Evolutionary conservation across 2,888 invertebrate species (phyloP).

Genomic region (Idaea straminata): DNA sequence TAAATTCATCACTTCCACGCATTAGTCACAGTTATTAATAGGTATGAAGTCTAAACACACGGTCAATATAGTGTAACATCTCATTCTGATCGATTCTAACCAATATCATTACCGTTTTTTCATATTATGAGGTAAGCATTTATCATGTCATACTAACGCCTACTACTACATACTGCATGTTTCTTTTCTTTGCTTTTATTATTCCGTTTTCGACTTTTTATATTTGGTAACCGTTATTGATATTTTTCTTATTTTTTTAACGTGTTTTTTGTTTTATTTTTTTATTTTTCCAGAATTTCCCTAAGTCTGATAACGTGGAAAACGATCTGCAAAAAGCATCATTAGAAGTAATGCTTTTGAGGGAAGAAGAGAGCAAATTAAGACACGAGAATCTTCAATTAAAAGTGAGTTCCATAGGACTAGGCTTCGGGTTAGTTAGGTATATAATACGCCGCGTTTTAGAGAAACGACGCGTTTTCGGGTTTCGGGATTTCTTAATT

Average conservation of each 20-base stretch:
- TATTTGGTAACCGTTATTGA: background rate
- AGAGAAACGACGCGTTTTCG: background rate
- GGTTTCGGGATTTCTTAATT: background rate
- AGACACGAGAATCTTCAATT: slow-evolving; percentile 92
- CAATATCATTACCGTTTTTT: background rate
- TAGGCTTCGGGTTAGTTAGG: slow-evolving; percentile 11
- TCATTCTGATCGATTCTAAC: background rate
- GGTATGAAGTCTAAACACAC: background rate
- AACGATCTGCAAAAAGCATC: slow-evolving; percentile 83
- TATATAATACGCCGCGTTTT: background rate
- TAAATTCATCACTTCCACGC: background rate
- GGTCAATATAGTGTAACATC: background rate
- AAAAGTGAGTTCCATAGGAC: slow-evolving; percentile 81
- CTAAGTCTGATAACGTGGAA: slow-evolving; percentile 66
- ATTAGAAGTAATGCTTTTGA: slow-evolving; percentile 87
- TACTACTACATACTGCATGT: background rate
- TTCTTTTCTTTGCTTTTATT: background rate
- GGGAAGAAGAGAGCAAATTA: slow-evolving; percentile 88
- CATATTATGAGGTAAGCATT: background rate
- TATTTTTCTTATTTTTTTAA: slow-evolving; percentile 21
- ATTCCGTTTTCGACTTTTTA: background rate
- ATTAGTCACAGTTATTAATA: background rate
- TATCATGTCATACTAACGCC: background rate
- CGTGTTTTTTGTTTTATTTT: background rate
- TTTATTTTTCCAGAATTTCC: slow-evolving; percentile 37